Conservation (phyloP, 2,797 vertebrate species). For the Sebastes elongatus region DNA sequence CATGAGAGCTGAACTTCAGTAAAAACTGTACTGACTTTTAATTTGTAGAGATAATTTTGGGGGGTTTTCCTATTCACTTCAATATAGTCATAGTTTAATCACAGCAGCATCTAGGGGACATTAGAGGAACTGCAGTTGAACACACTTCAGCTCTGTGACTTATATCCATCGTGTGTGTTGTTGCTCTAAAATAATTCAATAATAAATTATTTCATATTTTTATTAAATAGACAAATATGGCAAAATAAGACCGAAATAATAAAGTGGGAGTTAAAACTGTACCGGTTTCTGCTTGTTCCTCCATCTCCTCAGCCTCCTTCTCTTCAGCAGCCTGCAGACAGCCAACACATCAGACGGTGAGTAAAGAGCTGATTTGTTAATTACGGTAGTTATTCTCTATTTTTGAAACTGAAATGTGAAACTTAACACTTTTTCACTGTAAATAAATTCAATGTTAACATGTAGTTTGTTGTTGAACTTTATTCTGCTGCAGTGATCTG, state of each 20-base stretch:
- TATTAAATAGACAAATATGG: background rate
- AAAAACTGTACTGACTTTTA: background rate
- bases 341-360: background rate
- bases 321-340: conserved; percentile 58
- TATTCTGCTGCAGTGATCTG: background rate
- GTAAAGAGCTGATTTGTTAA: background rate
- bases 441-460: background rate
- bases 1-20: background rate
- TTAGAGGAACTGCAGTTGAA: background rate
- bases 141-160: background rate
- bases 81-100: background rate
- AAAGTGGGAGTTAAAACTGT: background rate
- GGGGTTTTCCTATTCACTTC: background rate
- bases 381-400: background rate
- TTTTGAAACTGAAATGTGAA: background rate
- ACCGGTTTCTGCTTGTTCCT: conserved; percentile 71
- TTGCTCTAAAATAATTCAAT: background rate
- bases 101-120: background rate
- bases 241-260: background rate
- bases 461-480: background rate
- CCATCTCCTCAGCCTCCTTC: conserved; percentile 27
- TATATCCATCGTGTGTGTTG: background rate
- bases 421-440: background rate
- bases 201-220: background rate
- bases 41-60: background rate